These are phyloP conservation scores for Zelleria hepariella DNA, from an alignment of 2,888 invertebrate genomes.

Conservation along the genomic window DNA sequence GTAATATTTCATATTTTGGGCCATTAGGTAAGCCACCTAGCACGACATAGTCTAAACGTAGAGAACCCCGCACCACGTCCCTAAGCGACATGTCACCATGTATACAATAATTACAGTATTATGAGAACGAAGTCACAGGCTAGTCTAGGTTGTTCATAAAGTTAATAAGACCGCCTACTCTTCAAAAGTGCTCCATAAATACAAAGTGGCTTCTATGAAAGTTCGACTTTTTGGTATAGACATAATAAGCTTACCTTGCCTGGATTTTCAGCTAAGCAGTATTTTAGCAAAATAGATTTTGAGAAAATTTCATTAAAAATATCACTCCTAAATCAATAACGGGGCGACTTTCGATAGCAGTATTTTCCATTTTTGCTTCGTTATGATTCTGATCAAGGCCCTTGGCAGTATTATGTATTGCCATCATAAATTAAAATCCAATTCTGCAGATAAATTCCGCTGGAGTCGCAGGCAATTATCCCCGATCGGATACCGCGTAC, in stretches of 20 bases:
- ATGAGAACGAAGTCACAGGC: too few species aligned
- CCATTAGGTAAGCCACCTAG: too few species aligned
- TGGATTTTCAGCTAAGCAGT: background rate
- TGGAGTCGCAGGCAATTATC: constrained; percentile 1
- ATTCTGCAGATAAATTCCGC: background rate
- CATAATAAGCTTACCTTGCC: background rate
- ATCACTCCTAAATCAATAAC: background rate
- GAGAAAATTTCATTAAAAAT: background rate
- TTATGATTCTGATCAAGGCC: background rate
- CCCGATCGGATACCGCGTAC: background rate
- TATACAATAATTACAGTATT: too few species aligned
- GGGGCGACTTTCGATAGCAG: background rate
- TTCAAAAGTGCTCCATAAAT: background rate
- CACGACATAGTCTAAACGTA: too few species aligned
- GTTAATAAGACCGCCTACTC: background rate
- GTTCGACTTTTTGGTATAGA: too few species aligned
- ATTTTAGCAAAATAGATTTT: background rate
- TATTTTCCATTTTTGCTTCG: background rate
- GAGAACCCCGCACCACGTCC: too few species aligned
- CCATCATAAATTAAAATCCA: constrained; percentile 1
- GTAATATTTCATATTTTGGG: background rate
- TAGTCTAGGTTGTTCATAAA: too few species aligned
- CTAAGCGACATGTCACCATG: too few species aligned
- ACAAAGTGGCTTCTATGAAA: background rate
- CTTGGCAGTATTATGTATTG: background rate